Base-by-base conservation (phyloP, 2,113 vertebrate genomes). In the Stigmatopora nigra region DNA sequence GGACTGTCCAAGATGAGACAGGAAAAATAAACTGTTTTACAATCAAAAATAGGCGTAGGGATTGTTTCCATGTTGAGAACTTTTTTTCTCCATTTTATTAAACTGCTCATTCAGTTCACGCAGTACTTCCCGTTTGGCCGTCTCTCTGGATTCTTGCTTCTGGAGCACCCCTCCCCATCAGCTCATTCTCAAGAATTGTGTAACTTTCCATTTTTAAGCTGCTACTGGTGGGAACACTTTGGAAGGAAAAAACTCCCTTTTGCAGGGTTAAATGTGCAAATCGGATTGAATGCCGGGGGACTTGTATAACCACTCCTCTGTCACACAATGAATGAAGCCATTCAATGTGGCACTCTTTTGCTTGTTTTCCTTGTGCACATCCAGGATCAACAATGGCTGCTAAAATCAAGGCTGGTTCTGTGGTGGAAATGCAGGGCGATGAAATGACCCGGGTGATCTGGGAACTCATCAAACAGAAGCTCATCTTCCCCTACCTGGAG, bases 361-460 rank as follows among this genome's bases (percentile, higher is more conserved):
- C 25, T 16, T 38, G 71, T 51, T 12, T 35, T 11, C 44, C 53
- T 7, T 85, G 1, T 75, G 69, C 57, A 19, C 81, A 79, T n/a
- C 60, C 79, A 94, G 90, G 51, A 31, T 77, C n/a, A 11, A 78
- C 72, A 77, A 99, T 98, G 97, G 93, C 93, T 69, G 87, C 86
- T 80, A 99, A 98, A 92, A 99, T 98, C 80, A 84, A 51, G 78
- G 94, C 93, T 0, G 95, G 97, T 7, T 93, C 96, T 0, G 94
- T 99, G 79, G 97, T 99, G 68, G 97, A 99, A 90, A 95, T 99
- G 95, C 92, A 99, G 88, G 97, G 97, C 76, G 97, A 99, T 79
- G 96, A 99, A 84, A 99, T 99, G 97, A 99, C 97, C 0, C 86
- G 94, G 1, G 91, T 99, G 68, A 99, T 99, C 87, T 99, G 97